Conservation (phyloP, 2,888 invertebrate species). For the Lycophotia porphyrea region DNA sequence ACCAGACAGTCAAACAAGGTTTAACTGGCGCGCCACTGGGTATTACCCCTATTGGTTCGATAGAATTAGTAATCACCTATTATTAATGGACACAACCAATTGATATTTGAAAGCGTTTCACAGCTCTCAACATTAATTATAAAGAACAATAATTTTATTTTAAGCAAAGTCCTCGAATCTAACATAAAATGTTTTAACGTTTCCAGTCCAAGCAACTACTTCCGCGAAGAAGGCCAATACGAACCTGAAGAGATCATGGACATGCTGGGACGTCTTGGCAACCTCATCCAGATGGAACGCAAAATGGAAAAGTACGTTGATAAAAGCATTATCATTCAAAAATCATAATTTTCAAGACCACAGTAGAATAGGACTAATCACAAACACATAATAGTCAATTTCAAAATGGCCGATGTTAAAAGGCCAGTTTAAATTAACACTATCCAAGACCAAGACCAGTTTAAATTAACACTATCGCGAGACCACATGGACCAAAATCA, state of each 20-base stretch:
- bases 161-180: neutral
- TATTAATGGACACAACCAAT: neutral
- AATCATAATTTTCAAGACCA: neutral
- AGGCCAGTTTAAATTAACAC: neutral
- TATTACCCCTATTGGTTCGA: neutral
- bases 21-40: too few relatives aligned
- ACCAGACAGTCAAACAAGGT: too few relatives aligned
- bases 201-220: slow-evolving; percentile 86
- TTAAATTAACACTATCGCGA: neutral
- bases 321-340: neutral
- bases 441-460: neutral
- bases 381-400: neutral
- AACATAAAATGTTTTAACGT: slow-evolving; percentile 6
- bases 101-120: neutral
- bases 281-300: slow-evolving; percentile 93
- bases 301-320: slow-evolving; percentile 94
- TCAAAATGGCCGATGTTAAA: neutral
- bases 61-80: neutral
- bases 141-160: neutral
- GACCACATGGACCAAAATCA: neutral
- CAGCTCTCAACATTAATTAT: neutral
- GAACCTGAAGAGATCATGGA: slow-evolving; percentile 95
- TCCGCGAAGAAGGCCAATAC: slow-evolving; percentile 91
- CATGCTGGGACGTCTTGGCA: slow-evolving; percentile 93
- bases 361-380: neutral